Conservation (phyloP, 1,140 invertebrate genomes). For the Apolygus lucorum region DNA sequence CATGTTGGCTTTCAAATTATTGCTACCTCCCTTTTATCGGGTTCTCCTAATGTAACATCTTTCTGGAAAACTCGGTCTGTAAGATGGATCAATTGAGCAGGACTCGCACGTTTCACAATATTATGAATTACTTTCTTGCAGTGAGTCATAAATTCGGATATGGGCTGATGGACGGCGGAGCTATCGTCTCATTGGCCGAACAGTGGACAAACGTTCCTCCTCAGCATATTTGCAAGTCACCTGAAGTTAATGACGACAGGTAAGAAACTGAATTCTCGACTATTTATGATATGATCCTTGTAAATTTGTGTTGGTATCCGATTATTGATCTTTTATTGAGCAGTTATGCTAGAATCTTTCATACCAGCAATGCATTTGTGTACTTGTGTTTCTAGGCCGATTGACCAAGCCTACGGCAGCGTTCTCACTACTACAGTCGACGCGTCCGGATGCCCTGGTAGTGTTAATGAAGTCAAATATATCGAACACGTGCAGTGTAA, state of each 20-base stretch:
- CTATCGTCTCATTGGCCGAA: conserved; percentile 82
- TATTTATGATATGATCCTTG: background rate
- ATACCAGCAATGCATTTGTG: background rate
- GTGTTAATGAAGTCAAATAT: conserved; percentile 78
- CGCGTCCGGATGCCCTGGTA: conserved; percentile 74
- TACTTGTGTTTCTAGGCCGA: conserved; percentile 44
- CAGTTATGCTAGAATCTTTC: too few relatives aligned
- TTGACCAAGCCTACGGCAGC: conserved; percentile 60
- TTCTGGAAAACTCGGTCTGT: too few relatives aligned
- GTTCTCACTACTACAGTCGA: conserved; percentile 69
- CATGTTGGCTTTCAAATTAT: too few relatives aligned
- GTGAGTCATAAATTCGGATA: conserved; percentile 96
- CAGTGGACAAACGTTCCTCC: conserved; percentile 91
- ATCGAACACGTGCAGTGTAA: conserved; percentile 92
- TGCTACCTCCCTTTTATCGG: too few relatives aligned
- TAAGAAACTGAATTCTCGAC: too few relatives aligned
- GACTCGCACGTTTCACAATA: too few relatives aligned
- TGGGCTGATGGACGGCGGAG: conserved; percentile 93
- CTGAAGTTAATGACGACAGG: conserved; percentile 72
- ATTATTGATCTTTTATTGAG: too few relatives aligned
- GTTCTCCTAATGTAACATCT: too few relatives aligned
- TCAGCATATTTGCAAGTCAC: conserved; percentile 90
- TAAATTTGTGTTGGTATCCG: too few relatives aligned
- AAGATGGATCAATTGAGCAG: too few relatives aligned
- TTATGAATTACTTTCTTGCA: too few relatives aligned